Evolutionary conservation across 2,888 invertebrate genomes (phyloP), one percentile per base, ranked within the genome.

Genomic region (Pandemis heparana): DNA sequence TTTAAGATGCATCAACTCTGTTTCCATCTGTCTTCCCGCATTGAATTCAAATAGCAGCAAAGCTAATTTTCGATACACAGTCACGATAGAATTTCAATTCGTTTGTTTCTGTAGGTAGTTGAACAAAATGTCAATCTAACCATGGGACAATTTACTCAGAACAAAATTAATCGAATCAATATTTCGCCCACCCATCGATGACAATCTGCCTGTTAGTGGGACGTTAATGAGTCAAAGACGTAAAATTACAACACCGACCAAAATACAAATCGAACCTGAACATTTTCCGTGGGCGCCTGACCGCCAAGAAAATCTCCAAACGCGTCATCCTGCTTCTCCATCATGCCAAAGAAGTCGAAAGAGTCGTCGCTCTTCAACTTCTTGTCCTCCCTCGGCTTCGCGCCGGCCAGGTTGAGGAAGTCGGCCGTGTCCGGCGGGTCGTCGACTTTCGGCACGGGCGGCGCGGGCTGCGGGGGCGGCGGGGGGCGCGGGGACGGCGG

Each of bases 261-360:
- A 5, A n/a, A 48, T 48, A n/a, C 6, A 7, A 48, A 6, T 23
- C 39, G 61, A 23, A 85, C 85, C 81, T 82, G 79, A 12, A 78
- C 75, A 76, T 85, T 87, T 51, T 87, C 87, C 5, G 77, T 77
- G 1, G 80, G 81, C 32, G 87, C 83, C 41, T 68, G 43, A n/a
- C 89, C 89, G 64, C 91, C 88, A 5, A 94, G 82, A 78, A 95
- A 95, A 79, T 94, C 94, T 1, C 94, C 94, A 70, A 95, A 95
- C 9, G 87, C 81, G 70, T 94, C 94, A 69, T 93, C 94, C 60
- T 81, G 88, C 89, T 95, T 97, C 96, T 87, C 94, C 93, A 90
- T 89, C 89, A 93, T 88, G n/a, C 94, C 94, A 76, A 95, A 95
- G 87, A 95, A 94, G 76, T 97, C 97, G 60, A 96, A 95, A 0